Evolutionary conservation across 1,140 invertebrate species (phyloP).

Genomic region (Tetragnatha versicolor): DNA sequence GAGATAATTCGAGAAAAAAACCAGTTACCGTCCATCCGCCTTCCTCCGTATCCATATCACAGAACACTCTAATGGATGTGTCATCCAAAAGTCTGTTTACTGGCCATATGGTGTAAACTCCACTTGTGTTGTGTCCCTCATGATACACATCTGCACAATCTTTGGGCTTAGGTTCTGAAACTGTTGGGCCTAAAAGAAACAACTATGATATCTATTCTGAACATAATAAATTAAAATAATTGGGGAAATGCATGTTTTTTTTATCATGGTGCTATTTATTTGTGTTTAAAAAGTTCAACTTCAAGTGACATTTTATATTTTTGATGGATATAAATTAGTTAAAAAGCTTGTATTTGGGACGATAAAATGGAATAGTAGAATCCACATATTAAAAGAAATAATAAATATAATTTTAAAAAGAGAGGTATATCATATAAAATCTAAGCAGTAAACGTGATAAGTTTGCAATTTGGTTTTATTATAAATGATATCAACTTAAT

Average conservation of each 20-base stretch:
- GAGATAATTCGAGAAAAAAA: not conserved
- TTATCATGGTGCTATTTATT: not conserved
- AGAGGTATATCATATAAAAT: no score
- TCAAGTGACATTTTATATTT: no score
- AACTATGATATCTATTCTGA: not conserved
- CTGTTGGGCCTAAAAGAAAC: not conserved
- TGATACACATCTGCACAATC: not conserved
- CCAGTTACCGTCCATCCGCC: slow-evolving; percentile 62
- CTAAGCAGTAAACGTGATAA: no score
- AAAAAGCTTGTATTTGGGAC: no score
- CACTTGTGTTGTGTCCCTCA: slow-evolving; percentile 66
- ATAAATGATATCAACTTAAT: no score
- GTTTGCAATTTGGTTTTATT: no score
- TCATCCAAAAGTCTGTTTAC: slow-evolving; percentile 22
- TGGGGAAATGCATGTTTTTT: not conserved
- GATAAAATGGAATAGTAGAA: no score
- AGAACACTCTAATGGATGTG: slow-evolving; percentile 60
- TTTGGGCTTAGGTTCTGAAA: not conserved
- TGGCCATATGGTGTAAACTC: slow-evolving; percentile 62
- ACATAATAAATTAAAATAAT: not conserved
- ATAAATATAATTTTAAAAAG: no score
- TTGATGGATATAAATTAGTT: no score
- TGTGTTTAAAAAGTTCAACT: no score
- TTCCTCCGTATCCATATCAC: slow-evolving; percentile 61
- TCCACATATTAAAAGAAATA: no score